Base-by-base conservation (phyloP, 2,888 invertebrate genomes). In the Drosophila diplacantha region DNA sequence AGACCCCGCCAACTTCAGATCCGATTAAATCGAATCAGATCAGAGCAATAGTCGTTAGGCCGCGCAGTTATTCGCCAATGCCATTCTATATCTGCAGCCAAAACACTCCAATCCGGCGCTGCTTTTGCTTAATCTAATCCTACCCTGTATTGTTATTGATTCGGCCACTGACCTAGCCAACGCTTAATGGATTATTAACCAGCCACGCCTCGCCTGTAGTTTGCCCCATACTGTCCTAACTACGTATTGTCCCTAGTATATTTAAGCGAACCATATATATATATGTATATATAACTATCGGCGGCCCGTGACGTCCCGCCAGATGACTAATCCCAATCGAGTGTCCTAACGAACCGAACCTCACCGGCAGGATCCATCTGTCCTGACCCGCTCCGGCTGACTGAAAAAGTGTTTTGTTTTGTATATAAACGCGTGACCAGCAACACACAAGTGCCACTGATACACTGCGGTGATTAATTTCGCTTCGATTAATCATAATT, bases 381-480 rank as follows among this genome's bases (percentile, higher is more conserved):
- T 39, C 31, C 44, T 46, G 32, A 32, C 32, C 3, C 34, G 34
- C 34, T n/a, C 34, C 6, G 34, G 16, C 34, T 35, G 59, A 11
- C 26, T 29, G n/a, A 49, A 31, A 39, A 32, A 51, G 55, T 43
- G 51, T 50, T 55, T 49, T 63, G 60, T 75, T 54, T 66, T 79
- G 80, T 77, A 76, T 63, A 76, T 81, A 75, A 74, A 67, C 53
- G 64, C 67, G 44, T 68, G 74, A 60, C 7, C 26, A 51, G 24
- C 54, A 47, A 29, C 34, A 58, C 38, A 22, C 18, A 8, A 35
- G 12, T 43, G 31, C 22, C 52, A 47, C 56, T 37, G 29, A 22
- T 44, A 59, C 29, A 44, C 62, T 43, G 29, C 72, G 68, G 72
- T 82, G 39, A 82, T 64, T 79, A 82, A 79, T 67, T 78, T 68